Base-by-base conservation (phyloP, 1,140 invertebrate species). In the Melipona quadrifasciata region DNA sequence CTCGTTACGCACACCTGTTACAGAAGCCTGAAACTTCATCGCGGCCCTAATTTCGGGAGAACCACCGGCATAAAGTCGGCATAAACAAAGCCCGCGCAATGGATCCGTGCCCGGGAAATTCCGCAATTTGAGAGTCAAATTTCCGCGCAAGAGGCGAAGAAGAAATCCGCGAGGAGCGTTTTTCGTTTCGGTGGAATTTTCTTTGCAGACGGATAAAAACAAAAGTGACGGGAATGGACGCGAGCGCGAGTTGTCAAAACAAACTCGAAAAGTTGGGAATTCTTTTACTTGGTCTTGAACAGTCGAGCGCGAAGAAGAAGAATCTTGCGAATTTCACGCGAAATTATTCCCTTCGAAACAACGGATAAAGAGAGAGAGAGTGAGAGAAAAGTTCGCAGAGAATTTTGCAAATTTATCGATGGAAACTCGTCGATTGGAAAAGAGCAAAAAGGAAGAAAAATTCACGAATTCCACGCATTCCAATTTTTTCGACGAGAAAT, bases 1-100 rank as follows among this genome's bases (percentile, higher is more conserved):
- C 70, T 83, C 64, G 70, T 78, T 83, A 83, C 47, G 74, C 57
- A 47, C 81, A 83, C 34, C 81, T 83, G 81, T 77, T 77, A 83
- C 81, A 6, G 12, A 17, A 55, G 2, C 61, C n/a, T n/a, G 14
- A n/a, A 83, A 70, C 81, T 83, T 83, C 55, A 27, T 77, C 31
- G 65, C 21, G 8, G 39, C n/a, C 31, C 53, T 83, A 83, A 78
- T 83, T 83, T 78, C 31, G 34, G 39, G 53, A 83, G 58, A 39
- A 70, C 53, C 21, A 58, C 19, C 1, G n/a, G 58, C 53, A 77
- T 70, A 83, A 77, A 77, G 74, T 70, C 34, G 64, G n/a, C 57
- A 58, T 77, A 83, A 83, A 83, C 81, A 78, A 83, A 51, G 39
- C 51, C 0, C 12, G 21, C 3, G 31, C 27, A 47, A 17, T 16